These are phyloP conservation scores for Podilymbus podiceps DNA, from an alignment of 2,113 vertebrate species.

Conservation along the genomic window DNA sequence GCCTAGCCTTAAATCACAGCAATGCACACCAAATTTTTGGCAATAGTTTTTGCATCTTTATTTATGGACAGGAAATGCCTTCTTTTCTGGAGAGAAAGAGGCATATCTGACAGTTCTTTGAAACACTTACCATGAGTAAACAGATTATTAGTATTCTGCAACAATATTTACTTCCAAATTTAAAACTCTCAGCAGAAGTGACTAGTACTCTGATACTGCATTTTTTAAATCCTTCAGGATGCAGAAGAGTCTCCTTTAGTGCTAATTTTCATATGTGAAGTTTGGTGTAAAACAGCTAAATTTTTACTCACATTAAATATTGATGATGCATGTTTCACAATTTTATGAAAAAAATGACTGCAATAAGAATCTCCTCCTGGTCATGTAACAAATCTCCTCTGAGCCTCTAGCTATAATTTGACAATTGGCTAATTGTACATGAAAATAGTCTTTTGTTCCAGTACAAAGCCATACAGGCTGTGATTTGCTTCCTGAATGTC, in stretches of 20 bases:
- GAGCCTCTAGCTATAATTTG: not conserved
- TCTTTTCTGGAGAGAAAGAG: not conserved
- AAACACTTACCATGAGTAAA: not conserved
- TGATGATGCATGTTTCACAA: slow-evolving; percentile 16
- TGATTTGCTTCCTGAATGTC: not conserved
- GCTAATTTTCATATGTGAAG: slow-evolving; percentile 9
- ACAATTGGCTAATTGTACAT: not conserved
- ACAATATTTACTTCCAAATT: slow-evolving; percentile 12
- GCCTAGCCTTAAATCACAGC: not conserved
- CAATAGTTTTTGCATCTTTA: not conserved
- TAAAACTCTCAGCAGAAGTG: not conserved
- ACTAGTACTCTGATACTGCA: not conserved
- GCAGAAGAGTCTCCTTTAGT: not conserved
- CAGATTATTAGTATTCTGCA: not conserved
- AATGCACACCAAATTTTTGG: not conserved
- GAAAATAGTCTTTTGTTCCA: not conserved
- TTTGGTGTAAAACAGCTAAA: slow-evolving; percentile 24
- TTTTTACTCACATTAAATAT: slow-evolving; percentile 45
- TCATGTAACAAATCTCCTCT: not conserved
- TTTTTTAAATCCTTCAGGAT: slow-evolving; percentile 7
- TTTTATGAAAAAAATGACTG: not conserved
- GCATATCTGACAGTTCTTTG: not conserved
- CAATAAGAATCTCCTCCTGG: not conserved
- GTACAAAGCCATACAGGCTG: not conserved
- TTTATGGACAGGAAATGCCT: not conserved